Evolutionary conservation across 2,888 invertebrate species (phyloP).

Genomic region (Zaprionus bogoriensis): DNA sequence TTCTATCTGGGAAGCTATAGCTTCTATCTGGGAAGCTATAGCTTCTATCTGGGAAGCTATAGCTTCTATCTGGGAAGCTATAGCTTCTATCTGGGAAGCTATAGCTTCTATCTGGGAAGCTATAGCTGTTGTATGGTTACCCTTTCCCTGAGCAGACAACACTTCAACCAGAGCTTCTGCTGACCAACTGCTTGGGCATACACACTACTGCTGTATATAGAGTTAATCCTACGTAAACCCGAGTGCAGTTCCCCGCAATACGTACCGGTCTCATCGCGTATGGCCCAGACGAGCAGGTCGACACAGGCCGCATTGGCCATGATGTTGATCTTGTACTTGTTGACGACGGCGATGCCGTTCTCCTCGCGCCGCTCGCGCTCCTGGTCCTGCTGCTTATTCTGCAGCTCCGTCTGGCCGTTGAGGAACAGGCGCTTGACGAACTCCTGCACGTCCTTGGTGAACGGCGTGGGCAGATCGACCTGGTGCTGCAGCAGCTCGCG

Average conservation of each 20-base stretch:
- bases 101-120: too few relatives aligned
- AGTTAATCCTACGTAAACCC: background rate
- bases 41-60: too few relatives aligned
- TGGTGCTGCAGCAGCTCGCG: constrained; percentile 95
- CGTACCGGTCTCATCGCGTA: constrained; percentile 96
- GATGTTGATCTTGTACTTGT: constrained; percentile 96
- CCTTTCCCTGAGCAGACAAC: too few relatives aligned
- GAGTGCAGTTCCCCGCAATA: constrained; percentile 2
- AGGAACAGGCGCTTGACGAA: constrained; percentile 94
- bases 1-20: too few relatives aligned
- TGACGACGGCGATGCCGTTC: constrained; percentile 88
- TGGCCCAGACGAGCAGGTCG: constrained; percentile 98
- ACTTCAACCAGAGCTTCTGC: too few relatives aligned
- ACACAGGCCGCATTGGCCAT: constrained; percentile 99
- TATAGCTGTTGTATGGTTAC: too few relatives aligned
- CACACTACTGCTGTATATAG: background rate
- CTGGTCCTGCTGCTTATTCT: constrained; percentile 92
- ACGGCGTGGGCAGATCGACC: constrained; percentile 93
- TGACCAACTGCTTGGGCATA: background rate
- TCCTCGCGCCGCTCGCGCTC: constrained; percentile 92
- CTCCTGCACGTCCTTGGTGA: constrained; percentile 96
- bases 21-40: too few relatives aligned
- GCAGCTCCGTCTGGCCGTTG: constrained; percentile 96
- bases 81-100: too few relatives aligned
- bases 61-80: too few relatives aligned